These are phyloP conservation scores for Menidia menidia DNA, from an alignment of 2,797 vertebrate genomes.

Conservation along the genomic window DNA sequence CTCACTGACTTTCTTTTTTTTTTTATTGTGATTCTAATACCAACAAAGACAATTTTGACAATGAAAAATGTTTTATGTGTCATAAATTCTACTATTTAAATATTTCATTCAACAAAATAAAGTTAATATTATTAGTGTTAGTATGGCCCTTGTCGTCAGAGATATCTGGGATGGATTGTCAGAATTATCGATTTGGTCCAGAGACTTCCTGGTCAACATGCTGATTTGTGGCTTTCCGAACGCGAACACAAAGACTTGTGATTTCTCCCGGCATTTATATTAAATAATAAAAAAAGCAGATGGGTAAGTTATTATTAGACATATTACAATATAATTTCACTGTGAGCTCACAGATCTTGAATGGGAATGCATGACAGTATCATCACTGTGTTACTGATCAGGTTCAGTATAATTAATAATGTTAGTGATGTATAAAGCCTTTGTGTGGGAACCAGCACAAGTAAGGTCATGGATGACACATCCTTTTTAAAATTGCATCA, in stretches of 20 bases:
- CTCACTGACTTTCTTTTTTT: slow-evolving; percentile 17
- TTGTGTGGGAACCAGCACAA: neutral
- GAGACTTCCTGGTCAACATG: slow-evolving; percentile 24
- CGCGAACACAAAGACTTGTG: slow-evolving; percentile 11
- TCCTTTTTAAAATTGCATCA: neutral
- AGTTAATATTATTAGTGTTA: slow-evolving; percentile 27
- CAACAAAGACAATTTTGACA: slow-evolving; percentile 31
- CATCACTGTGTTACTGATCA: slow-evolving; percentile 1
- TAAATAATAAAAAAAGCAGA: neutral
- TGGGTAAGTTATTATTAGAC: neutral
- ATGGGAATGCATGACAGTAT: slow-evolving; percentile 4
- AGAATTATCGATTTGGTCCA: slow-evolving; percentile 60
- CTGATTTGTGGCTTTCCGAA: neutral
- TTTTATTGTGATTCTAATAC: slow-evolving; percentile 25
- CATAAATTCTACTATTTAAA: neutral
- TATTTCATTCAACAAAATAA: slow-evolving; percentile 3
- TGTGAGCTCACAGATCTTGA: neutral
- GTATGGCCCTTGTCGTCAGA: slow-evolving; percentile 47
- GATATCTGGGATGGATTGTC: slow-evolving; percentile 53
- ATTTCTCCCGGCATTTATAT: slow-evolving; percentile 10
- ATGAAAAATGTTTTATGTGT: neutral
- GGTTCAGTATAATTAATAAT: neutral
- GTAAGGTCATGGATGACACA: neutral
- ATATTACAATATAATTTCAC: slow-evolving; percentile 3
- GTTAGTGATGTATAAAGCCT: neutral